These are phyloP conservation scores for Tetragonisca angustula DNA, from an alignment of 2,888 invertebrate species.

Conservation along the genomic window DNA sequence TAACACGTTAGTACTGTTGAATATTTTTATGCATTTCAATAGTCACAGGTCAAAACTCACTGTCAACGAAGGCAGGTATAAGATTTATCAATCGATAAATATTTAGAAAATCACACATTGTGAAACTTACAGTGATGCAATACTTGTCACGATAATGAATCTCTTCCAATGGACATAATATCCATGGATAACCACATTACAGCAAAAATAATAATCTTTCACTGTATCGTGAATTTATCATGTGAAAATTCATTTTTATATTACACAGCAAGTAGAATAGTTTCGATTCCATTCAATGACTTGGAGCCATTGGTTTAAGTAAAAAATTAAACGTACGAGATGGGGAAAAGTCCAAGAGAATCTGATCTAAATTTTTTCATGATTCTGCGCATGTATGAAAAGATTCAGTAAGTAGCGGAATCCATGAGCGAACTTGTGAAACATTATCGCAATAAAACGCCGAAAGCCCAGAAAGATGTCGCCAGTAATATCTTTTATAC, in stretches of 20 bases:
- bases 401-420: constrained; percentile 19
- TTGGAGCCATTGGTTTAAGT: constrained; percentile 7
- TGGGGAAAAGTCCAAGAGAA: constrained; percentile 31
- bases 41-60: constrained; percentile 12
- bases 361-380: constrained; percentile 34
- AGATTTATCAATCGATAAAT: neutral
- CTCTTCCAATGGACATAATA: constrained; percentile 23
- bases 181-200: constrained; percentile 33
- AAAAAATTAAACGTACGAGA: neutral
- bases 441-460: neutral
- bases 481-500: neutral
- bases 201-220: neutral
- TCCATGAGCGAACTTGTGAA: constrained; percentile 5
- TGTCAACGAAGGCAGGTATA: neutral
- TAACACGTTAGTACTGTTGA: neutral
- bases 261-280: neutral
- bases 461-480: constrained; percentile 12
- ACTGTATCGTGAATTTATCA: neutral
- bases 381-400: constrained; percentile 30
- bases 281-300: constrained; percentile 23
- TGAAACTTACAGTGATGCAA: constrained; percentile 62
- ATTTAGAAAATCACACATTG: neutral
- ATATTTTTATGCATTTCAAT: constrained; percentile 17
- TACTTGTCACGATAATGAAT: constrained; percentile 29
- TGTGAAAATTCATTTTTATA: neutral